Evolutionary conservation across 2,113 vertebrate species (phyloP).

Genomic region (Sander lucioperca): DNA sequence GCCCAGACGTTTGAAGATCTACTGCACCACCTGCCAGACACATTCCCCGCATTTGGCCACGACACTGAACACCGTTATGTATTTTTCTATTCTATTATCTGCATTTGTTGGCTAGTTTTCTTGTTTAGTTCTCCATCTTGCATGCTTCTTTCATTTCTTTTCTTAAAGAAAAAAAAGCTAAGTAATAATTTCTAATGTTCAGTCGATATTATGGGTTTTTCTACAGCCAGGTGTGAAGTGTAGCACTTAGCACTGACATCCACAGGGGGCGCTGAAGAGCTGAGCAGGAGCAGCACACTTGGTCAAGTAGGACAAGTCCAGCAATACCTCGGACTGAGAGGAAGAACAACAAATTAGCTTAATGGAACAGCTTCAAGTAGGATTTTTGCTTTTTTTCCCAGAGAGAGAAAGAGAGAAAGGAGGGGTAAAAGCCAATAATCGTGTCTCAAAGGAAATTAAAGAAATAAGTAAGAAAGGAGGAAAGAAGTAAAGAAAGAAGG

Average conservation of each 20-base stretch:
- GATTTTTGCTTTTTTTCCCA: neutral
- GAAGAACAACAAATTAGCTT: constrained; percentile 18
- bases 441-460: constrained; percentile 34
- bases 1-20: neutral
- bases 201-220: neutral
- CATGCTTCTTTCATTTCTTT: neutral
- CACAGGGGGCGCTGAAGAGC: constrained; percentile 80
- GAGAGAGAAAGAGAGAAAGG: neutral
- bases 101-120: neutral
- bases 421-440: neutral
- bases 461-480: neutral
- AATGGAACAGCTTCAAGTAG: neutral
- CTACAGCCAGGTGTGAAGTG: neutral
- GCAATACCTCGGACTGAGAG: constrained; percentile 72
- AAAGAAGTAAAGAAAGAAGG: neutral
- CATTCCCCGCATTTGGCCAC: neutral
- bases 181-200: neutral
- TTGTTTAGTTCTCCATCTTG: neutral
- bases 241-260: constrained; percentile 73
- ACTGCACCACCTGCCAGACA: neutral
- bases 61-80: neutral
- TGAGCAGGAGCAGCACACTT: constrained; percentile 53
- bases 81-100: neutral
- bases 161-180: too few relatives aligned
- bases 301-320: constrained; percentile 58